Evolutionary conservation across 37 sponge, comb jelly and placozoan species (phyloP).

Genomic region (Amphimedon queenslandica): DNA sequence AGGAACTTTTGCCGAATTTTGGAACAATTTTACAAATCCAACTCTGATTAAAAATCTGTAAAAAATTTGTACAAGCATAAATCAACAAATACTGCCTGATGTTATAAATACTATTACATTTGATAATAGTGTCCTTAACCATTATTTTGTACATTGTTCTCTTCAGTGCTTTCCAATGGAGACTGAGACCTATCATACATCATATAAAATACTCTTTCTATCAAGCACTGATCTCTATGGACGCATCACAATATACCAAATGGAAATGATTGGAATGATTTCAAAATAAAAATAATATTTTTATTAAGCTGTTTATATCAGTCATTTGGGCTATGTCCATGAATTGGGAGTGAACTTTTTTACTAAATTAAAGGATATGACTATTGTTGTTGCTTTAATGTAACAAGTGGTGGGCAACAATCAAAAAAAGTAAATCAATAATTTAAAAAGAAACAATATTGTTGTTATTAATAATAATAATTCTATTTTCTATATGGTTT

Average conservation of each 20-base stretch:
- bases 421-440: not conserved
- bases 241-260: conserved; percentile 72
- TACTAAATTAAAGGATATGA: no score
- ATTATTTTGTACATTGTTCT: not conserved
- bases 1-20: no score
- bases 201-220: conserved; percentile 53
- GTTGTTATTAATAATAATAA: not conserved
- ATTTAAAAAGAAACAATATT: not conserved
- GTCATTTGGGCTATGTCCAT: no score
- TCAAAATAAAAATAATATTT: not conserved
- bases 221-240: conserved; percentile 85
- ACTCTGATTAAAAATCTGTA: no score
- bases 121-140: no score
- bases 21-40: no score
- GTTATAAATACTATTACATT: no score
- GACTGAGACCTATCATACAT: not conserved
- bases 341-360: no score
- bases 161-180: conserved; percentile 46
- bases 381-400: no score
- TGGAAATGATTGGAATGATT: conserved; percentile 55
- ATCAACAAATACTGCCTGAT: no score
- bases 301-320: not conserved
- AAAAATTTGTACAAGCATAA: no score
- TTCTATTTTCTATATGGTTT: not conserved
- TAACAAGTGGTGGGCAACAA: no score